These are phyloP conservation scores for Rhamnusium bicolor DNA, from an alignment of 2,888 invertebrate species.

Conservation along the genomic window DNA sequence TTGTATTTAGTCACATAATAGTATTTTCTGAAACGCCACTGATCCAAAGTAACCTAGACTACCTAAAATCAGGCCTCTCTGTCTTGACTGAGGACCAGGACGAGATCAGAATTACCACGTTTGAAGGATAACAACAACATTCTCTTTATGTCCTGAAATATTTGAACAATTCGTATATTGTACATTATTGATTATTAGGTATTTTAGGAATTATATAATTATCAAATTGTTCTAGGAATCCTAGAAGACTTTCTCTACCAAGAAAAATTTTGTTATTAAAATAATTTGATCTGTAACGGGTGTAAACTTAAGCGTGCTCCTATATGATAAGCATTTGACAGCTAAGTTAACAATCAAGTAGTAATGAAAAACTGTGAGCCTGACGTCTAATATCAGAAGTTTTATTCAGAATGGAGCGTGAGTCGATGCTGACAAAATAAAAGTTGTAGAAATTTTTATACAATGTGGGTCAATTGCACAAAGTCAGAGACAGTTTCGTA, in stretches of 20 bases:
- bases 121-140: constrained; percentile 30
- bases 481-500: no score
- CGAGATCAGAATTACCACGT: constrained; percentile 22
- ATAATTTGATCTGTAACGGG: not conserved
- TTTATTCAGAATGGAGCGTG: no score
- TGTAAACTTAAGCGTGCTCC: no score
- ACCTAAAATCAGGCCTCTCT: constrained; percentile 15
- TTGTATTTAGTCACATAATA: no score
- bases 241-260: not conserved
- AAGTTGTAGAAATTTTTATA: no score
- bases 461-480: no score
- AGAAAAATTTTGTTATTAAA: not conserved
- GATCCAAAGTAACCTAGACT: constrained; percentile 10
- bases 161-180: constrained; percentile 24
- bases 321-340: no score
- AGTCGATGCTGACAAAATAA: no score
- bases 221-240: constrained; percentile 15
- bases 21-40: constrained; percentile 8
- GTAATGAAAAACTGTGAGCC: no score
- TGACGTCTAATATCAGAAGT: no score
- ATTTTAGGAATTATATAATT: constrained; percentile 24
- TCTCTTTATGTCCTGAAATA: constrained; percentile 26
- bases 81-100: constrained; percentile 18
- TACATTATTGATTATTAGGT: constrained; percentile 28
- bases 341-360: no score